Percentiles rank a stretch among this genome's conserved stretches.
Evolutionary conservation across 2,113 vertebrate genomes (phyloP).

Genomic region (Crocuta crocuta): DNA sequence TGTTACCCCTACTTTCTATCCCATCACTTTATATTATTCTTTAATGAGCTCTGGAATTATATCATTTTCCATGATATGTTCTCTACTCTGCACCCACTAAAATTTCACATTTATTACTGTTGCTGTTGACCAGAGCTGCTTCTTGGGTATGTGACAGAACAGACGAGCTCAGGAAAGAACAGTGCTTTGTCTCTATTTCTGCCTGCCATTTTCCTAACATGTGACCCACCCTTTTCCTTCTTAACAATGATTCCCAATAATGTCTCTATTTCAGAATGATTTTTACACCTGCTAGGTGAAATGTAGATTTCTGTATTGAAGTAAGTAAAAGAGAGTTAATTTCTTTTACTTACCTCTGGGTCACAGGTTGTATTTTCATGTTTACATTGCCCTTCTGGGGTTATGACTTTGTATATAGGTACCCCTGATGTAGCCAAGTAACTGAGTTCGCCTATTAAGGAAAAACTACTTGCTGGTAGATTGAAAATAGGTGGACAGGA

Average conservation of each 20-base stretch:
- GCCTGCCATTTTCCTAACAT: not conserved
- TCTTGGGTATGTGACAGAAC: not conserved
- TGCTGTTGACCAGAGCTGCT: not conserved
- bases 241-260: not conserved
- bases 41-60: not conserved
- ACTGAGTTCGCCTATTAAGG: slow-evolving; percentile 88
- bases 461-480: slow-evolving; percentile 59
- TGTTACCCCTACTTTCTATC: not conserved
- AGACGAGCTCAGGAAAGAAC: not conserved
- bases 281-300: not conserved
- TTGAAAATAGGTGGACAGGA: slow-evolving; percentile 32
- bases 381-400: slow-evolving; percentile 89
- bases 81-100: not conserved
- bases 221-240: not conserved
- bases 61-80: not conserved
- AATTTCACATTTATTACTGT: not conserved
- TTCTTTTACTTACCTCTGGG: slow-evolving; percentile 89
- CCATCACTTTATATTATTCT: not conserved
- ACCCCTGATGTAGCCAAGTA: slow-evolving; percentile 95
- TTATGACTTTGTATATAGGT: slow-evolving; percentile 94
- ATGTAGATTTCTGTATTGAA: not conserved
- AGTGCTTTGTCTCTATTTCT: not conserved
- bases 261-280: not conserved
- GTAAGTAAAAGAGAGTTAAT: not conserved
- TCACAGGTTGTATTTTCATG: slow-evolving; percentile 93